Percentiles rank a stretch among this genome's conserved stretches.
These are phyloP conservation scores for Drosophila subpulchrella DNA, from an alignment of 1,140 invertebrate species.

Conservation along the genomic window DNA sequence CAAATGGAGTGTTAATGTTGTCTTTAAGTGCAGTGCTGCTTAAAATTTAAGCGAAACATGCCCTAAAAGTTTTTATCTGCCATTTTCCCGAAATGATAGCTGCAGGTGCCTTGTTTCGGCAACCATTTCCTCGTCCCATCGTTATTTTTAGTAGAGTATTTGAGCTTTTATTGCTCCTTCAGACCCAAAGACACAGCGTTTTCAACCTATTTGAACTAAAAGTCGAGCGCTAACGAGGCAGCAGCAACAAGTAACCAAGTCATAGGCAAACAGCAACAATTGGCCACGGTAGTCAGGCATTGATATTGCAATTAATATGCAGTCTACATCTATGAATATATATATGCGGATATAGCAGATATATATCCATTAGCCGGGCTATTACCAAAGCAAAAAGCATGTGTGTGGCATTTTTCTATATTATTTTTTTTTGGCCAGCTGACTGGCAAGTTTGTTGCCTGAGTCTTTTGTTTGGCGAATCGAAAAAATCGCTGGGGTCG, in stretches of 20 bases:
- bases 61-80: not conserved
- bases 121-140: not conserved
- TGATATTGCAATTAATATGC: constrained; percentile 78
- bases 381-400: constrained; percentile 30
- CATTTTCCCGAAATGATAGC: not conserved
- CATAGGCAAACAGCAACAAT: constrained; percentile 52
- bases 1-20: not conserved
- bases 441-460: constrained; percentile 63
- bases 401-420: constrained; percentile 52
- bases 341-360: constrained; percentile 24
- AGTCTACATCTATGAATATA: constrained; percentile 27
- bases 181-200: constrained; percentile 5
- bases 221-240: constrained; percentile 69
- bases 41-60: not conserved
- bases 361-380: constrained; percentile 34
- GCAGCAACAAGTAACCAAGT: constrained; percentile 18
- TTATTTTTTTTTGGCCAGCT: constrained; percentile 27
- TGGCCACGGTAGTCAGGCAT: constrained; percentile 65
- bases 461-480: constrained; percentile 75
- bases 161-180: constrained; percentile 23
- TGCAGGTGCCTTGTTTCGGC: not conserved
- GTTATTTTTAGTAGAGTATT: constrained; percentile 29
- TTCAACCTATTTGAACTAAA: constrained; percentile 41
- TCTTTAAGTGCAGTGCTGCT: not conserved
- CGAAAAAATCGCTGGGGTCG: constrained; percentile 42